Conservation (phyloP, 2,797 vertebrate genomes). For the Microtus obscurus region DNA sequence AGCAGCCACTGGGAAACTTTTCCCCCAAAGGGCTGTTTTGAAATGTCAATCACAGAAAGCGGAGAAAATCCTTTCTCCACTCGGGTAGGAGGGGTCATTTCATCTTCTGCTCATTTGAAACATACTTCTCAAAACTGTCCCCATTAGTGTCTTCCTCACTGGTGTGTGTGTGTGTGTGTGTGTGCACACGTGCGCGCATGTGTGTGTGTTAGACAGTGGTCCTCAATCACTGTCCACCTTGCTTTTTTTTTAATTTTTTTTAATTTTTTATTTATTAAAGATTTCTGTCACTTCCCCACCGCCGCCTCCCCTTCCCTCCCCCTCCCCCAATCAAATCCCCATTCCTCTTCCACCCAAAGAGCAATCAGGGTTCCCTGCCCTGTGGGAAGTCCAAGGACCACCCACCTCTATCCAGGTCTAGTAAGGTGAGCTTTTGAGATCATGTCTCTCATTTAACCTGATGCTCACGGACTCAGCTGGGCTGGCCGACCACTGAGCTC, state of each 20-base stretch:
- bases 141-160: not conserved
- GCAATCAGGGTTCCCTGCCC: no score
- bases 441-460: not conserved
- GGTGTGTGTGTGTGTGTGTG: not conserved
- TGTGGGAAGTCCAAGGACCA: no score
- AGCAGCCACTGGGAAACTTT: slow-evolving; percentile 51
- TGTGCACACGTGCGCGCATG: no score
- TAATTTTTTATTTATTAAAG: no score
- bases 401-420: no score
- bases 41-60: slow-evolving; percentile 57
- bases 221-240: not conserved
- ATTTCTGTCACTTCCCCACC: no score
- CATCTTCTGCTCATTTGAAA: slow-evolving; percentile 46
- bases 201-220: not conserved
- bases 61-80: not conserved
- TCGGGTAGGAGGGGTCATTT: slow-evolving; percentile 1
- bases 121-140: not conserved
- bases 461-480: not conserved
- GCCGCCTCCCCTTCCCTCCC: no score
- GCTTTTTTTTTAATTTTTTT: no score
- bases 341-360: no score
- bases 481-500: not conserved
- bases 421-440: no score
- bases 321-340: no score
- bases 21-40: slow-evolving; percentile 38